Conservation (phyloP, 2,113 vertebrate genomes). For the Stegastes partitus region DNA sequence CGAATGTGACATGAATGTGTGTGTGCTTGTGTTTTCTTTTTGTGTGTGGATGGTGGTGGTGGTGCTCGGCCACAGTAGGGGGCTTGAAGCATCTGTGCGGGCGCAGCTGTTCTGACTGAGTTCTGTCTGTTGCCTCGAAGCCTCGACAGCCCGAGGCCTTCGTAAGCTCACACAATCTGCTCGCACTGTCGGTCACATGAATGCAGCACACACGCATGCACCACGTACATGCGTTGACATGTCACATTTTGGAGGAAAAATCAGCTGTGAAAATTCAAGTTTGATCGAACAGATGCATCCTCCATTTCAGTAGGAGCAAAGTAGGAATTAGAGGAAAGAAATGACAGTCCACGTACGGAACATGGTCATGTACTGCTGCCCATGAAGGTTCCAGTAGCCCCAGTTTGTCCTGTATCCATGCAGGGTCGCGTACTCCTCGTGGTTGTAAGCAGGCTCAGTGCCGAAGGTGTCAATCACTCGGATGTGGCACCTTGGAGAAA, state of each 20-base stretch:
- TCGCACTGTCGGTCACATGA: not conserved
- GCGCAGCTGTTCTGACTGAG: slow-evolving; percentile 47
- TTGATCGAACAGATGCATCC: not conserved
- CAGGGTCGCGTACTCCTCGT: slow-evolving; percentile 95
- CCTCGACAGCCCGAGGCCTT: slow-evolving; percentile 19
- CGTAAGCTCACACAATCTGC: slow-evolving; percentile 35
- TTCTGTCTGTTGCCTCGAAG: slow-evolving; percentile 23
- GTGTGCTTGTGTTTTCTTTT: not conserved
- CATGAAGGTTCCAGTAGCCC: slow-evolving; percentile 98
- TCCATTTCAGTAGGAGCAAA: not conserved
- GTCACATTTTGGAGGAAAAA: not conserved
- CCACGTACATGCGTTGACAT: not conserved
- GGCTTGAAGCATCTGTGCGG: slow-evolving; percentile 51
- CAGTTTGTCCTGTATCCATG: slow-evolving; percentile 97
- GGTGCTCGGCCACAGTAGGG: slow-evolving; percentile 19
- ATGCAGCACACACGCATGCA: not conserved
- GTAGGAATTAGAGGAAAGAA: not conserved
- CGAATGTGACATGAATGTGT: not conserved
- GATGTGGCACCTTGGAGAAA: slow-evolving; percentile 90
- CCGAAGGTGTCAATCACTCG: slow-evolving; percentile 98
- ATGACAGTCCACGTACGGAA: slow-evolving; percentile 89
- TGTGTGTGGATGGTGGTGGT: not conserved
- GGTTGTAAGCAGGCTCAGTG: slow-evolving; percentile 96
- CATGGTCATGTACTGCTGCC: slow-evolving; percentile 99
- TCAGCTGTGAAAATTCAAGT: slow-evolving; percentile 1